phyloP scores from a whole-genome alignment of 2,113 vertebrate species.

The Tetrax tetrax region DNA sequence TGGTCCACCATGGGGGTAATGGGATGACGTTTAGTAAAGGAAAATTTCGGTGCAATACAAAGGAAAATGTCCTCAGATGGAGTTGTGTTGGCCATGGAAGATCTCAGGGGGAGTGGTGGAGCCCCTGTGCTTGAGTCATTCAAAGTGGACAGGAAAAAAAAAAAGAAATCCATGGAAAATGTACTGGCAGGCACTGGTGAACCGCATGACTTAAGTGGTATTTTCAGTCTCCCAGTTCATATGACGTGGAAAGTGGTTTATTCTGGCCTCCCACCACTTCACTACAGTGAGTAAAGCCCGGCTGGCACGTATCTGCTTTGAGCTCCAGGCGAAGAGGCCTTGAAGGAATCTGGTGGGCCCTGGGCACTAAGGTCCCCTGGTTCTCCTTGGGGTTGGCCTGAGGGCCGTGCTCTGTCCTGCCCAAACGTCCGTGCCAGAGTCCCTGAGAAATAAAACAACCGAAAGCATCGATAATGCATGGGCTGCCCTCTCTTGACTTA shows the following conservation, averaged over 20 bases:
- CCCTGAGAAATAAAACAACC: neutral
- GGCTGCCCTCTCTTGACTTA: neutral
- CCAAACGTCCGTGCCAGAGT: neutral
- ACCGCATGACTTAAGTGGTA: neutral
- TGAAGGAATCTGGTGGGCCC: neutral
- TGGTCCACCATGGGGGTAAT: neutral
- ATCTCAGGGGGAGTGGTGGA: neutral
- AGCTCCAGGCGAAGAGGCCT: neutral
- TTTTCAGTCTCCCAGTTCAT: conserved; percentile 1
- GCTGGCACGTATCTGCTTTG: neutral
- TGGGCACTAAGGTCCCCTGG: no score
- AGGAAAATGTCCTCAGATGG: neutral
- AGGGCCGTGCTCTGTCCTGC: neutral
- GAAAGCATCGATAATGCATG: neutral
- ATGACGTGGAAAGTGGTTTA: neutral
- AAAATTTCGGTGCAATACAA: neutral
- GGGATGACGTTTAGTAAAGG: neutral
- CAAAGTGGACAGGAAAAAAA: neutral
- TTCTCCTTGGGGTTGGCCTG: neutral
- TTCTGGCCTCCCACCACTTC: neutral
- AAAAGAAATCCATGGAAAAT: neutral
- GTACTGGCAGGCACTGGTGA: neutral
- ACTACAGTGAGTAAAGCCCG: neutral
- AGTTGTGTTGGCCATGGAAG: neutral
- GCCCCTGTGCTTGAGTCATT: neutral